Percentiles rank a stretch among this genome's conserved stretches.
These are phyloP conservation scores for Cyanoderma ruficeps DNA, from an alignment of 2,113 vertebrate species.

Conservation along the genomic window DNA sequence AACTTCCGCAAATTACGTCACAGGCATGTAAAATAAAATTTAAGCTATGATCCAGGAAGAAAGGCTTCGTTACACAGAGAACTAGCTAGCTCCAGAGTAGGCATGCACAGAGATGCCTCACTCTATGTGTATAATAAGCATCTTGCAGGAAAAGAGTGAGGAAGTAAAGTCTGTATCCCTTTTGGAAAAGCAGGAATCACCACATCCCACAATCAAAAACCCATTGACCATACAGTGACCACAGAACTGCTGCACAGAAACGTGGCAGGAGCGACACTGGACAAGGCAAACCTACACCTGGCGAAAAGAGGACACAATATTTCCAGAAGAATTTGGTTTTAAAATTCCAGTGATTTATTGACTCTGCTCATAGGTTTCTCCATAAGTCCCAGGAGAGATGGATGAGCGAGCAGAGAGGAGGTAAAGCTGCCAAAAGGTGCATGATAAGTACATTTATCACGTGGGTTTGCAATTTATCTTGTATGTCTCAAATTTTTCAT, in stretches of 20 bases:
- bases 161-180: neutral
- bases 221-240: neutral
- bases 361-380: neutral
- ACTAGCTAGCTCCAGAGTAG: neutral
- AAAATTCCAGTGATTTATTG: constrained; percentile 41
- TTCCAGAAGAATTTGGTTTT: neutral
- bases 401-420: constrained; percentile 46
- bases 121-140: neutral
- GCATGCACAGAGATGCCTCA: neutral
- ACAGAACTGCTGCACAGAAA: neutral
- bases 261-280: neutral
- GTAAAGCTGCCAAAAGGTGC: constrained; percentile 53
- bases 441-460: constrained; percentile 62
- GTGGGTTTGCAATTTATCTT: constrained; percentile 44
- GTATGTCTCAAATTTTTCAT: constrained; percentile 17
- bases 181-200: neutral
- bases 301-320: neutral
- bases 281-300: neutral
- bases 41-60: neutral
- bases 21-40: neutral
- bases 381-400: constrained; percentile 36
- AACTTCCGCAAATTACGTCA: neutral
- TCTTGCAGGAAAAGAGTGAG: neutral
- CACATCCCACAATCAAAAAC: neutral
- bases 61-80: neutral